Conservation (phyloP, 1,140 invertebrate genomes). For the Doryteuthis pealeii region DNA sequence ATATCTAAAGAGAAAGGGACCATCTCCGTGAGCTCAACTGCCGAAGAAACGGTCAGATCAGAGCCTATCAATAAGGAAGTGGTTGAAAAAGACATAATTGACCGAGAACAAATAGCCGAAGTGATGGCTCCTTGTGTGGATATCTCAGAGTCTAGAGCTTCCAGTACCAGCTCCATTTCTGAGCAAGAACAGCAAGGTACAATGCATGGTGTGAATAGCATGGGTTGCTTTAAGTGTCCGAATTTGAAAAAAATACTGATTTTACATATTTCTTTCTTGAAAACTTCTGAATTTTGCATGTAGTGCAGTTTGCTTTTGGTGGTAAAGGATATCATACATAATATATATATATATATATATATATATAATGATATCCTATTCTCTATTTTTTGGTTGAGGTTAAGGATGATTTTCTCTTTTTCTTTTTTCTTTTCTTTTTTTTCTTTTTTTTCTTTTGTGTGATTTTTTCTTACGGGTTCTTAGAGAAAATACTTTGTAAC, state of each 20-base stretch:
- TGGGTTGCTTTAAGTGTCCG: background rate
- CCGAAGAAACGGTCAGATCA: background rate
- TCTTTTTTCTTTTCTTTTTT: too few relatives aligned
- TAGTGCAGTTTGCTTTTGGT: background rate
- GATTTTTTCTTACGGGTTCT: too few relatives aligned
- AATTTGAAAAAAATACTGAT: background rate
- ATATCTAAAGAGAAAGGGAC: background rate
- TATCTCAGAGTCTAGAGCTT: background rate
- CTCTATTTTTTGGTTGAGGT: too few relatives aligned
- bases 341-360: too few relatives aligned
- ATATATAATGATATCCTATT: too few relatives aligned
- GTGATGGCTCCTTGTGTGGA: slow-evolving; percentile 12
- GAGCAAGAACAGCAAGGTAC: slow-evolving; percentile 18
- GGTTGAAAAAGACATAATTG: background rate
- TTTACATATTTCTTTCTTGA: background rate
- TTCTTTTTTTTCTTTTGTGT: too few relatives aligned
- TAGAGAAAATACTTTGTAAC: too few relatives aligned
- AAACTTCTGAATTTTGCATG: background rate
- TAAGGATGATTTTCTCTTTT: too few relatives aligned
- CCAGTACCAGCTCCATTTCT: slow-evolving; percentile 6
- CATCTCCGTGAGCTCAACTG: background rate
- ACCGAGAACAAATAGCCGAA: background rate
- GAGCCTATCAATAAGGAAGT: background rate
- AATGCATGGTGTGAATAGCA: background rate
- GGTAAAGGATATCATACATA: background rate